Evolutionary conservation across 2,888 invertebrate genomes (phyloP).

Genomic region (Alviniconcha strummeri): DNA sequence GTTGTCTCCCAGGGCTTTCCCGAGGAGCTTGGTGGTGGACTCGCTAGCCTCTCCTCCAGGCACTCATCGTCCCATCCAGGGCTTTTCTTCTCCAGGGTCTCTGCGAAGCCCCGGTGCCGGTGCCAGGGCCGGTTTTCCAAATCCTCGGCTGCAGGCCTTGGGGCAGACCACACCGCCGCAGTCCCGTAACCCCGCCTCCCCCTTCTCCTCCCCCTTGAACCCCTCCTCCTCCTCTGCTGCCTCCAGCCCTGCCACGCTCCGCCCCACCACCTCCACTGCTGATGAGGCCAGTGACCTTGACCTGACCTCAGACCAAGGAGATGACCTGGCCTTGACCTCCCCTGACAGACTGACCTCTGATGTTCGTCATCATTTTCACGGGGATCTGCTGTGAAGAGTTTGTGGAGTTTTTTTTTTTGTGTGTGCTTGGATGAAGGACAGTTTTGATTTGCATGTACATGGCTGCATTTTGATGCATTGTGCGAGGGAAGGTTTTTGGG

Average conservation of each 20-base stretch:
- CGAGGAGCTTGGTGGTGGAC: too few species aligned
- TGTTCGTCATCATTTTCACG: constrained; percentile 30
- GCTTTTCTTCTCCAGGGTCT: neutral
- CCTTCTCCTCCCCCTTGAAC: constrained; percentile 27
- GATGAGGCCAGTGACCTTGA: constrained; percentile 28
- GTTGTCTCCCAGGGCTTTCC: too few species aligned
- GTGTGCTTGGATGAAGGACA: neutral
- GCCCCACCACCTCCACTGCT: neutral
- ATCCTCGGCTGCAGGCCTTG: neutral
- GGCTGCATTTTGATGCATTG: too few species aligned
- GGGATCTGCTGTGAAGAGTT: constrained; percentile 9
- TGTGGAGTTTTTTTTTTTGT: neutral
- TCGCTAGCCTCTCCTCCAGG: neutral
- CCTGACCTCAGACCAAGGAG: constrained; percentile 26
- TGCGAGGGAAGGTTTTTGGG: too few species aligned
- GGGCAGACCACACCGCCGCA: neutral
- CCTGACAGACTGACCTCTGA: constrained; percentile 30
- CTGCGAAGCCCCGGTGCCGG: neutral
- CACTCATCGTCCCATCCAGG: neutral
- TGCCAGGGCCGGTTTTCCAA: neutral
- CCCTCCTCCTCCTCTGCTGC: constrained; percentile 10
- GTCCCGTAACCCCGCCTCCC: neutral
- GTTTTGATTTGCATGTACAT: too few species aligned
- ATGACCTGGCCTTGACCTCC: constrained; percentile 27
- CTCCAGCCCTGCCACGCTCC: constrained; percentile 8